A percentile compares a stretch with the other conserved stretches of the same genome.
phyloP scores from a whole-genome alignment of 2,888 invertebrate species.

The Megastigmus dorsalis region DNA sequence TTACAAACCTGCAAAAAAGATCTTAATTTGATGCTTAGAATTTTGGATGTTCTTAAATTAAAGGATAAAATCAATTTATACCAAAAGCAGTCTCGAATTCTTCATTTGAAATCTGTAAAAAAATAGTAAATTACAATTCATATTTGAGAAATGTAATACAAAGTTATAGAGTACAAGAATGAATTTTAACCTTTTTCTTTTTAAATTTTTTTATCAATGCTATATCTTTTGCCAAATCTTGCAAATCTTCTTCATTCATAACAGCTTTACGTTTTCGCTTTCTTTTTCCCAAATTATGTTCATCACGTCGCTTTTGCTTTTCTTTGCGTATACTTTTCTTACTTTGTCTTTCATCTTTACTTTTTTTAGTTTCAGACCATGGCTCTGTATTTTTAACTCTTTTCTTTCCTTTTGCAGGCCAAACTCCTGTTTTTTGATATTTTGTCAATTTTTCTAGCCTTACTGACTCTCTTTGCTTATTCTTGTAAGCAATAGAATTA shows the following conservation, averaged over 20 bases:
- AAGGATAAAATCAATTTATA: constrained; percentile 53
- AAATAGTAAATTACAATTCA: constrained; percentile 18
- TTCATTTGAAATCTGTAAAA: constrained; percentile 74
- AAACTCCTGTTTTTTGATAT: constrained; percentile 84
- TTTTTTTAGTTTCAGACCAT: constrained; percentile 86
- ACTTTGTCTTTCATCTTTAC: constrained; percentile 80
- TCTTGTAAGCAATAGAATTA: constrained; percentile 85
- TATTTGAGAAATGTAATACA: background rate
- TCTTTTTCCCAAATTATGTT: constrained; percentile 69
- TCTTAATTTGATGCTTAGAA: too few relatives aligned
- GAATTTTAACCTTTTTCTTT: constrained; percentile 81
- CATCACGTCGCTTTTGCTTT: constrained; percentile 75
- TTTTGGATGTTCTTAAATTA: too few relatives aligned
- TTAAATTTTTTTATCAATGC: constrained; percentile 90
- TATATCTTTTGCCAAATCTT: constrained; percentile 87
- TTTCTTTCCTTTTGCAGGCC: constrained; percentile 81
- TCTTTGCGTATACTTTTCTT: constrained; percentile 80
- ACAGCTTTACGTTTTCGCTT: constrained; percentile 76
- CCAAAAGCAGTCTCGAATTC: constrained; percentile 75
- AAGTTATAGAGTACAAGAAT: too few relatives aligned
- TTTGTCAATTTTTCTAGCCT: constrained; percentile 83
- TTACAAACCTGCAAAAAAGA: constrained; percentile 33
- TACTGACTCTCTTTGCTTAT: constrained; percentile 85
- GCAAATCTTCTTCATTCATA: constrained; percentile 83
- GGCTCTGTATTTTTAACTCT: constrained; percentile 80